Conservation (phyloP, 2,888 invertebrate genomes). For the Cheilosia variabilis region DNA sequence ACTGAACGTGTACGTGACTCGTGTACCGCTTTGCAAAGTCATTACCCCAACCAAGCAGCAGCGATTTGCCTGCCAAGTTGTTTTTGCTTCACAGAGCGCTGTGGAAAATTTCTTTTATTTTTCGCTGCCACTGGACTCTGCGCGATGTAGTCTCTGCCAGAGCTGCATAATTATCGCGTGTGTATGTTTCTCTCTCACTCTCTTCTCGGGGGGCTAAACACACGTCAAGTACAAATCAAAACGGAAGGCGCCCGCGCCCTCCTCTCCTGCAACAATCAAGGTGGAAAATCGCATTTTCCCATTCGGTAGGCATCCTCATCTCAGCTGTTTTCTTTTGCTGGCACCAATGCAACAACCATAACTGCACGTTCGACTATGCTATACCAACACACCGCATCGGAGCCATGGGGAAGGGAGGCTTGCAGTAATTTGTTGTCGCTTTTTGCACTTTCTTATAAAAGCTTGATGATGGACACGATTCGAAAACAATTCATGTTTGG, state of each 20-base stretch:
- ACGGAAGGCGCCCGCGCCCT: conserved; percentile 29
- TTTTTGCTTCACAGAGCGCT: conserved; percentile 14
- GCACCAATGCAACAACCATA: conserved; percentile 73
- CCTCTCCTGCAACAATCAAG: conserved; percentile 39
- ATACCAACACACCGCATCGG: conserved; percentile 2
- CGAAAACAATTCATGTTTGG: conserved; percentile 82
- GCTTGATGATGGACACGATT: conserved; percentile 79
- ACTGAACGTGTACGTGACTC: neutral
- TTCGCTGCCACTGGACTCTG: conserved; percentile 13
- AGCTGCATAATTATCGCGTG: conserved; percentile 20
- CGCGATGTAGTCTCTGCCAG: conserved; percentile 13
- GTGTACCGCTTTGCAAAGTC: conserved; percentile 44
- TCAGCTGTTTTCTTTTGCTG: conserved; percentile 71
- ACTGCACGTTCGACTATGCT: conserved; percentile 64
- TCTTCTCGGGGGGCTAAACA: conserved; percentile 14
- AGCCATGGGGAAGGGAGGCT: conserved; percentile 35
- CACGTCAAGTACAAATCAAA: conserved; percentile 60
- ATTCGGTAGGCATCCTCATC: conserved; percentile 44
- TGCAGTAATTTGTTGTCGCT: conserved; percentile 27
- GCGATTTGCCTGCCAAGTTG: conserved; percentile 52
- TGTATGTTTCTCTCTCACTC: conserved; percentile 34
- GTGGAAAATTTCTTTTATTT: conserved; percentile 57
- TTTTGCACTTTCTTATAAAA: conserved; percentile 81
- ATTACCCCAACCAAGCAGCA: conserved; percentile 61
- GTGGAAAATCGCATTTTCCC: conserved; percentile 64